A percentile compares a stretch with the other conserved stretches of the same genome.
These are phyloP conservation scores for Cacoxenus indagator DNA, from an alignment of 2,888 invertebrate genomes.

Conservation along the genomic window DNA sequence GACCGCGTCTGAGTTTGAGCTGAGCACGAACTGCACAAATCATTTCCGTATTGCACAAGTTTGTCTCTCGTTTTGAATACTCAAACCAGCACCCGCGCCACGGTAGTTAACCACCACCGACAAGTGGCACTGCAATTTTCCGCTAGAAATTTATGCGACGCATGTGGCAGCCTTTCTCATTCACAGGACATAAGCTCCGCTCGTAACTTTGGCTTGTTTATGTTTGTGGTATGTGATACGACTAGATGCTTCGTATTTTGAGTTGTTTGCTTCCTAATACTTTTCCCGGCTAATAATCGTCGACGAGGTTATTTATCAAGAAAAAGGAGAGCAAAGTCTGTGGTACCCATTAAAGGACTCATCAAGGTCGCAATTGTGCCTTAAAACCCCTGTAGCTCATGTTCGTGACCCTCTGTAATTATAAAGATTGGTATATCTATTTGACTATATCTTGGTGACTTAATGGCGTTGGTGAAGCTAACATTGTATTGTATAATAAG, in stretches of 20 bases:
- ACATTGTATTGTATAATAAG: too few relatives aligned
- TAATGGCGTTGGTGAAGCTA: too few relatives aligned
- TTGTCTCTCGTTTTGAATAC: constrained; percentile 48
- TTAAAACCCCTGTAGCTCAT: too few relatives aligned
- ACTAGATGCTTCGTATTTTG: constrained; percentile 40
- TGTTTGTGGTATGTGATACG: constrained; percentile 64
- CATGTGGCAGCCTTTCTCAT: constrained; percentile 27
- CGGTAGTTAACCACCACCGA: not conserved
- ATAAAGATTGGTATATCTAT: too few relatives aligned
- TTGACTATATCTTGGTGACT: too few relatives aligned
- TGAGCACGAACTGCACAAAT: constrained; percentile 64
- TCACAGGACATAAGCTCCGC: constrained; percentile 56
- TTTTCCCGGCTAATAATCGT: too few relatives aligned
- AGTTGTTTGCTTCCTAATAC: constrained; percentile 24
- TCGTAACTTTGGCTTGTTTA: constrained; percentile 65
- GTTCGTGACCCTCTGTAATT: too few relatives aligned
- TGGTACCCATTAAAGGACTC: too few relatives aligned
- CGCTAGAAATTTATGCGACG: constrained; percentile 14
- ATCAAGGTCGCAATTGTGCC: too few relatives aligned
- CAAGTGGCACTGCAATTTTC: not conserved
- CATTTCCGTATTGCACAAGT: constrained; percentile 63
- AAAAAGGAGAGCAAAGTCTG: too few relatives aligned
- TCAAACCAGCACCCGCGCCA: not conserved
- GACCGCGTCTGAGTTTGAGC: constrained; percentile 31
- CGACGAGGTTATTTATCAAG: too few relatives aligned